Conservation (phyloP, 2,888 invertebrate genomes). For the Drosophila neutralis region DNA sequence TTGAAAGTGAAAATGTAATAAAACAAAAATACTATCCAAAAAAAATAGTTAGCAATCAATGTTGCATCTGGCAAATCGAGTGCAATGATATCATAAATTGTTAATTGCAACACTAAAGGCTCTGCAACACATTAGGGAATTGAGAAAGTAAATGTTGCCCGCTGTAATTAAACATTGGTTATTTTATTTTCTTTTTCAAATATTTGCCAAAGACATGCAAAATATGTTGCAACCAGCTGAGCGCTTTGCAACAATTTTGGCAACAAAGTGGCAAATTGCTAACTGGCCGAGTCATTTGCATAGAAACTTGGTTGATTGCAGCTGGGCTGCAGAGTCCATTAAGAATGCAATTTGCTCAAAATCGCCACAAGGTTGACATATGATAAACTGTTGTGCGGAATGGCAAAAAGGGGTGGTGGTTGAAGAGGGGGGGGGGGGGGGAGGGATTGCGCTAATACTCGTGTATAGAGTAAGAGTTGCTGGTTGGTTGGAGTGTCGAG, state of each 20-base stretch:
- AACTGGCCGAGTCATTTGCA: slow-evolving; percentile 46
- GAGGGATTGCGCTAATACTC: background rate
- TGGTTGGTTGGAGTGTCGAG: slow-evolving; percentile 28
- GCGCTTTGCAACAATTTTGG: background rate
- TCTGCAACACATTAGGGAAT: background rate
- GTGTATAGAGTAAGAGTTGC: slow-evolving; percentile 24
- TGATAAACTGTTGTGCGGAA: slow-evolving; percentile 18
- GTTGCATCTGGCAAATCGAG: background rate
- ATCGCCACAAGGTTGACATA: slow-evolving; percentile 53
- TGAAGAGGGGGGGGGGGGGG: background rate
- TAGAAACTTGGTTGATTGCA: slow-evolving; percentile 38
- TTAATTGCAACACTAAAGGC: background rate
- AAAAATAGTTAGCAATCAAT: background rate
- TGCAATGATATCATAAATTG: background rate
- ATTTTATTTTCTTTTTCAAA: background rate
- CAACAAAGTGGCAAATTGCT: slow-evolving; percentile 23
- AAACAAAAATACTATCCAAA: background rate
- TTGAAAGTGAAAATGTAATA: slow-evolving; percentile 27
- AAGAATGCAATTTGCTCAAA: slow-evolving; percentile 73
- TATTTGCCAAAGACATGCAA: background rate
- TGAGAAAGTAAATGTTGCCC: background rate
- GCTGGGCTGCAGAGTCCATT: slow-evolving; percentile 57
- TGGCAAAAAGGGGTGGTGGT: background rate
- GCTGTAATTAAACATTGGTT: background rate
- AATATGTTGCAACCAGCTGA: background rate